These are phyloP conservation scores for Micromys minutus DNA, from an alignment of 2,113 vertebrate species.

Conservation along the genomic window DNA sequence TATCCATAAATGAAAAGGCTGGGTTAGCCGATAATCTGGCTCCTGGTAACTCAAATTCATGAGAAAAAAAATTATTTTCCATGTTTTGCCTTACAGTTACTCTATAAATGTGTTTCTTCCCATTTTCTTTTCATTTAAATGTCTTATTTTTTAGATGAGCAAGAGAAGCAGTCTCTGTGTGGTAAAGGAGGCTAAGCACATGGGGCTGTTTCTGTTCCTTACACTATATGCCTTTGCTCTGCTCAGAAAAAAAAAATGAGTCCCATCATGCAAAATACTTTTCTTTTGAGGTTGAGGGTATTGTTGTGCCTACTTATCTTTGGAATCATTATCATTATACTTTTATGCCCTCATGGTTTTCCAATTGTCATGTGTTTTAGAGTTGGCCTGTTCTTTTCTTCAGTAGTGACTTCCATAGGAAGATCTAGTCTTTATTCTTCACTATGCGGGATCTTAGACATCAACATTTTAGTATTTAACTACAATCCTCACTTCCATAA, in stretches of 20 bases:
- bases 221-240: background rate
- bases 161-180: background rate
- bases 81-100: background rate
- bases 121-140: background rate
- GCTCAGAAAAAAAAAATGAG: background rate
- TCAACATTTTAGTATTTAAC: background rate
- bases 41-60: background rate
- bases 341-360: background rate
- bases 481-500: background rate
- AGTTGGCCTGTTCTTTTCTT: background rate
- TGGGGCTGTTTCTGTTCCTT: background rate
- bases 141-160: background rate
- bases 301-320: background rate
- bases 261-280: background rate
- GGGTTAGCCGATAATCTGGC: background rate
- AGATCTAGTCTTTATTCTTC: background rate
- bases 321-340: background rate
- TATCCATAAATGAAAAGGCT: background rate
- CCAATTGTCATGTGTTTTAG: background rate
- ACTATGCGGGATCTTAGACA: background rate
- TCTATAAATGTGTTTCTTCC: background rate
- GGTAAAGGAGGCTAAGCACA: background rate
- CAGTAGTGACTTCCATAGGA: background rate
- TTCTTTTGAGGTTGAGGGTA: background rate
- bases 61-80: background rate